Percentiles rank a stretch among this genome's conserved stretches.
Evolutionary conservation across 2,888 invertebrate genomes (phyloP).

Genomic region (Germaria angustata): DNA sequence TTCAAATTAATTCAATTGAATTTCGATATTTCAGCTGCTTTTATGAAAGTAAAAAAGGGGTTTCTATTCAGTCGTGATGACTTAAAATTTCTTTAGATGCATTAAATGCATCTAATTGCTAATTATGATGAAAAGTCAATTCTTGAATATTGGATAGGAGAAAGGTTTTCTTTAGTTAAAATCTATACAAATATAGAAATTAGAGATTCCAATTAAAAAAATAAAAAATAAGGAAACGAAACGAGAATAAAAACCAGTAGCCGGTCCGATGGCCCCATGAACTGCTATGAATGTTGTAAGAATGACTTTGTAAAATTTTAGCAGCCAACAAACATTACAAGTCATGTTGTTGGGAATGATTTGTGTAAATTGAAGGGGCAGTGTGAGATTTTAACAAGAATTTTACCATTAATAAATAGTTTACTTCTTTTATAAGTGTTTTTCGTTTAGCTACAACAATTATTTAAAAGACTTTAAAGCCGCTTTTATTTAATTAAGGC

Average conservation of each 20-base stretch:
- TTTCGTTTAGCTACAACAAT: background rate
- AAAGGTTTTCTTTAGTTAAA: background rate
- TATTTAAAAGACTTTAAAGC: background rate
- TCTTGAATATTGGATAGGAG: background rate
- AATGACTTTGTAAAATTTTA: conserved; percentile 33
- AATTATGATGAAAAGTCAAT: conserved; percentile 40
- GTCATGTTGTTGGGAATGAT: background rate
- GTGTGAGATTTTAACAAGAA: conserved; percentile 37
- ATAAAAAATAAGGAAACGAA: background rate
- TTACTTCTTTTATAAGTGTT: background rate
- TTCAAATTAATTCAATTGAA: background rate
- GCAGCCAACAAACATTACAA: background rate
- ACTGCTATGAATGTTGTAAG: background rate
- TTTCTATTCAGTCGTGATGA: conserved; percentile 26
- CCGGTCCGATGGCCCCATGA: background rate
- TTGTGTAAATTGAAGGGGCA: background rate
- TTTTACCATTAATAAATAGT: background rate
- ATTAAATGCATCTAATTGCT: conserved; percentile 5
- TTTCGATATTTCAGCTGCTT: background rate
- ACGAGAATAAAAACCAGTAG: conserved; percentile 22
- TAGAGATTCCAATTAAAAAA: background rate
- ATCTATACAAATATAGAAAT: background rate
- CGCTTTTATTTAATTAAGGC: background rate
- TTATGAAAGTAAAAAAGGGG: background rate
- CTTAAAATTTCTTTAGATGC: background rate